Percentiles rank a stretch among this genome's conserved stretches.
Conservation (phyloP, 2,797 vertebrate genomes). For the Malacoraja senta region DNA sequence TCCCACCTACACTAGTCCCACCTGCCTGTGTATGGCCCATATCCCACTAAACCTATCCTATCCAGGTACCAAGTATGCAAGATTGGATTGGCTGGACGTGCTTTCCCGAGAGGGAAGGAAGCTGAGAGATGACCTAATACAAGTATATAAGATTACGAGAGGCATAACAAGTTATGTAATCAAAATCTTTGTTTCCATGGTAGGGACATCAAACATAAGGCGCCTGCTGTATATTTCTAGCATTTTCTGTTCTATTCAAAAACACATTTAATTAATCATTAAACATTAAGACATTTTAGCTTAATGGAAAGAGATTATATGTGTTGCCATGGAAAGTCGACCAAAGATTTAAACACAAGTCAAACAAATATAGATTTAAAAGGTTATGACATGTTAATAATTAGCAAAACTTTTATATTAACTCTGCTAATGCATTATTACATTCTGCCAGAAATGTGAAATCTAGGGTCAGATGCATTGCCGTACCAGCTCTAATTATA, state of each 20-base stretch:
- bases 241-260: neutral
- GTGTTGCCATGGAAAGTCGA: neutral
- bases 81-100: too few species aligned
- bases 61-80: too few species aligned
- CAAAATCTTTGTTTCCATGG: too few species aligned
- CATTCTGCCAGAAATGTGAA: constrained; percentile 7
- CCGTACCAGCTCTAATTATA: neutral
- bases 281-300: neutral
- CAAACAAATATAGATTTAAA: neutral
- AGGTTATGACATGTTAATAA: constrained; percentile 27
- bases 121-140: too few species aligned
- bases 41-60: too few species aligned
- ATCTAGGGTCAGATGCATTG: neutral
- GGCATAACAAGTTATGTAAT: too few species aligned
- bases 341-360: constrained; percentile 16
- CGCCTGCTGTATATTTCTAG: too few species aligned
- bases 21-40: too few species aligned
- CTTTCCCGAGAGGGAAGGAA: too few species aligned
- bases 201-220: too few species aligned
- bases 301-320: neutral
- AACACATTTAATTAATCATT: neutral
- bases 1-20: too few species aligned
- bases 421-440: neutral
- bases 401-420: neutral
- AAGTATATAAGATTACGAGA: too few species aligned